phyloP scores from a whole-genome alignment of 2,797 vertebrate genomes.

The Nyctibius grandis region DNA sequence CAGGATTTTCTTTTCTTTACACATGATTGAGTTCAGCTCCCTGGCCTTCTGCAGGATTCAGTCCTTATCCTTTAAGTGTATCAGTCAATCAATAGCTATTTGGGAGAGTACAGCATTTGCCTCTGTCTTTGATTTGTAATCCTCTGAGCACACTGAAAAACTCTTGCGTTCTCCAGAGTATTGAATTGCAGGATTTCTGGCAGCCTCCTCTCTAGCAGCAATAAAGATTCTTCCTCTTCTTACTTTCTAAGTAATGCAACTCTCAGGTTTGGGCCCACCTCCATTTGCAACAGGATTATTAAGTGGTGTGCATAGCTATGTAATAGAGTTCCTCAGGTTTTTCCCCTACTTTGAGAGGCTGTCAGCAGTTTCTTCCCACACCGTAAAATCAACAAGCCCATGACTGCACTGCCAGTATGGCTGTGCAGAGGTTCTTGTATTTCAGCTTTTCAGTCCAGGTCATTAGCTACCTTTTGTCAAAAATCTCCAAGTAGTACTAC shows the following conservation, averaged over 20 bases:
- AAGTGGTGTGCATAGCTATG: not conserved
- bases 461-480: not conserved
- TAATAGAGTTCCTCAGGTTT: not conserved
- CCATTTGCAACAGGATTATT: not conserved
- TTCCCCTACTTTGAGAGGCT: not conserved
- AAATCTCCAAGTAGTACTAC: not conserved
- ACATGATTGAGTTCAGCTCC: not conserved
- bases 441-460: not conserved
- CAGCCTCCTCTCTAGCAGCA: not conserved
- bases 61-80: not conserved
- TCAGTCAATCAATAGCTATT: not conserved
- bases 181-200: not conserved
- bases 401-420: not conserved
- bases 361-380: not conserved
- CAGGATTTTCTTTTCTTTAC: not conserved
- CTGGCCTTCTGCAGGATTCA: not conserved
- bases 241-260: not conserved
- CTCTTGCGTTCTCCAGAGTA: not conserved
- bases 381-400: not conserved
- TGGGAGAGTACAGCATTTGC: not conserved
- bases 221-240: not conserved
- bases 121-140: conserved; percentile 6
- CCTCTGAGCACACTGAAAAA: not conserved
- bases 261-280: not conserved
- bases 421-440: not conserved